Base-by-base conservation (phyloP, 2,113 vertebrate genomes). In the Trematomus loennbergii region DNA sequence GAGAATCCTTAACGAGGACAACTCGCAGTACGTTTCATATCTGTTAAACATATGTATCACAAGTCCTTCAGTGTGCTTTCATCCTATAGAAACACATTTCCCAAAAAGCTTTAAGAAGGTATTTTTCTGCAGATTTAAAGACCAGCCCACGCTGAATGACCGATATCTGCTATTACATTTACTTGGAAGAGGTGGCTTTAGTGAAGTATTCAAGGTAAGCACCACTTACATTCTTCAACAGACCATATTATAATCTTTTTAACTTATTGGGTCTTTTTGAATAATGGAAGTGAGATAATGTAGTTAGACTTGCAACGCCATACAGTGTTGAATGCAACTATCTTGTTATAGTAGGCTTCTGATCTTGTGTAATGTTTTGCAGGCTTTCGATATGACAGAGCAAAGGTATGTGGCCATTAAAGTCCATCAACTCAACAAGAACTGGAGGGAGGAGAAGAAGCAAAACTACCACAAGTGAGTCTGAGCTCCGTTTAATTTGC, bases 391-490 rank as follows among this genome's bases (percentile, higher is more conserved):
- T 94, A 92, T 99, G 94, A 97, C 97, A 49, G 97, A 99, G 92
- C 97, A 99, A 91, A 96, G 97, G 91, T 99, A 98, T 0, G 97
- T 99, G 93, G 97, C 97, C 92, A 96, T 99, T 93, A 99, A 98
- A 96, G 98, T 99, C 91, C 97, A 99, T 93, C 97, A 99, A 93
- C 97, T 99, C 91, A 99, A 97, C 95, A 99, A 99, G 95, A 99
- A 97, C 94, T 98, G 97, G 97, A 96, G 97, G 74, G 97, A 98
- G 78, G 97, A 99, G 91, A 99, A 99, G 93, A 99, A 98, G 88
- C 96, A 98, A 87, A 99, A 98, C 92, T 98, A 98, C 88, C 97
- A 97, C 92, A 99, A 97, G 97, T 99, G 55, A 90, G 91, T 86
- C 13, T 29, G 40, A 48, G 11, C 2, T 40, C 22, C 53, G 20